A percentile compares a stretch with the other conserved stretches of the same genome.
These are phyloP conservation scores for Agriotes lineatus DNA, from an alignment of 2,888 invertebrate species.

Conservation along the genomic window DNA sequence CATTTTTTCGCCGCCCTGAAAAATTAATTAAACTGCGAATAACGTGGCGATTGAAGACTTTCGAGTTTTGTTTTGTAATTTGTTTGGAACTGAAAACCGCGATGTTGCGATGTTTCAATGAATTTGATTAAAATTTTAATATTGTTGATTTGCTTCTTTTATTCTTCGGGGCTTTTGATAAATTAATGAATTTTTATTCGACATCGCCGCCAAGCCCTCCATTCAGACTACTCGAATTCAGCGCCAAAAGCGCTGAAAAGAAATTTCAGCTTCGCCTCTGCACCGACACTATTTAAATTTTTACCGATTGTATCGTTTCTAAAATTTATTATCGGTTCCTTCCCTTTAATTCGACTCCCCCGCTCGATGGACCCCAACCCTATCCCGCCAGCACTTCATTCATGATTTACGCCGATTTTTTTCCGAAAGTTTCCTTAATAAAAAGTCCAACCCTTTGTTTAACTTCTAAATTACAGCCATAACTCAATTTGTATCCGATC, in stretches of 20 bases:
- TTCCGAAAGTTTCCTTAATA: slow-evolving; percentile 54
- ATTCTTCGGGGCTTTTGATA: slow-evolving; percentile 53
- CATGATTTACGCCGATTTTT: slow-evolving; percentile 60
- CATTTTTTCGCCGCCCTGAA: slow-evolving; percentile 51
- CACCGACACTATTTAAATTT: slow-evolving; percentile 31
- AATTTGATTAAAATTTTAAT: slow-evolving; percentile 64
- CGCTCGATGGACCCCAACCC: slow-evolving; percentile 44
- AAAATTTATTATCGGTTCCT: slow-evolving; percentile 40
- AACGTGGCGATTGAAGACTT: slow-evolving; percentile 47
- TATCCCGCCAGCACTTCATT: slow-evolving; percentile 59
- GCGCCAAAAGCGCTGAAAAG: slow-evolving; percentile 23
- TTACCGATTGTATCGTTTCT: slow-evolving; percentile 38
- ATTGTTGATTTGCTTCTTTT: slow-evolving; percentile 60
- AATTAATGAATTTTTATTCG: slow-evolving; percentile 58
- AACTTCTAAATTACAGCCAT: slow-evolving; percentile 65
- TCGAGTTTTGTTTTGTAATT: slow-evolving; percentile 58
- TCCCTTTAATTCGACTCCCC: slow-evolving; percentile 46
- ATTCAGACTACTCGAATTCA: slow-evolving; percentile 26
- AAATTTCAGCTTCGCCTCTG: slow-evolving; percentile 24
- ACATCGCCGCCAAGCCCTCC: slow-evolving; percentile 30
- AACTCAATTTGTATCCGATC: slow-evolving; percentile 67
- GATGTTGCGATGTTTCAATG: slow-evolving; percentile 57
- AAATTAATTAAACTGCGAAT: slow-evolving; percentile 58
- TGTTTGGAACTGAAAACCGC: slow-evolving; percentile 55
- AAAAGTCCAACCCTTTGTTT: slow-evolving; percentile 61